Percentiles rank a stretch among this genome's conserved stretches.
phyloP scores from a whole-genome alignment of 2,888 invertebrate genomes.

The Vanessa cardui region DNA sequence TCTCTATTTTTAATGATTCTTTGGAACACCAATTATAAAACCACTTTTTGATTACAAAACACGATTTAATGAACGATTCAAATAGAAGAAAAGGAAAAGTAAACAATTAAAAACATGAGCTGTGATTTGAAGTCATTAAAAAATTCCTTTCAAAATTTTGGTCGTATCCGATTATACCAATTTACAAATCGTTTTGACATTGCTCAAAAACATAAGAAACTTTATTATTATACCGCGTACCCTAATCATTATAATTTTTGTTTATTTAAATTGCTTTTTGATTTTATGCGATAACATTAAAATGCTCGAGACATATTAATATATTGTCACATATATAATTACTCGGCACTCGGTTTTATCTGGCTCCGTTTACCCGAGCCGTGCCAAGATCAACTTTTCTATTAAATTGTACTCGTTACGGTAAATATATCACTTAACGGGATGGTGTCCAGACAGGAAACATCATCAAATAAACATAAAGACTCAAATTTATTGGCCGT shows the following conservation, averaged over 20 bases:
- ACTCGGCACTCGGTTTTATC: constrained; percentile 17
- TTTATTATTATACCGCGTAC: neutral
- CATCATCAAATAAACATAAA: constrained; percentile 42
- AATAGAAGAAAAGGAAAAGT: constrained; percentile 5
- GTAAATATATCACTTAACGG: constrained; percentile 42
- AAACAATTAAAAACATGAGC: neutral
- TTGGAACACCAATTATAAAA: constrained; percentile 1
- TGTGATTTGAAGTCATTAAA: neutral
- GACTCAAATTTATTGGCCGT: constrained; percentile 41
- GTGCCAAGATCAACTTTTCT: constrained; percentile 40
- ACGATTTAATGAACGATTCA: neutral
- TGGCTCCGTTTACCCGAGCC: constrained; percentile 26
- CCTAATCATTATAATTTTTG: neutral
- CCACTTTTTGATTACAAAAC: neutral
- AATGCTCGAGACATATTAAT: constrained; percentile 13
- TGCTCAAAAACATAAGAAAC: neutral
- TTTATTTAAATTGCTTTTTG: constrained; percentile 3
- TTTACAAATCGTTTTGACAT: constrained; percentile 4
- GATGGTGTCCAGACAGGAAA: constrained; percentile 43
- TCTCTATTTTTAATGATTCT: neutral
- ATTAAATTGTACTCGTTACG: constrained; percentile 36
- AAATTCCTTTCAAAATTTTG: neutral
- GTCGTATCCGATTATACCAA: neutral
- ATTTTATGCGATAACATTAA: constrained; percentile 7
- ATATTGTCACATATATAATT: constrained; percentile 23